These are phyloP conservation scores for Pseudochirops cupreus DNA, from an alignment of 2,797 vertebrate genomes.

Conservation along the genomic window DNA sequence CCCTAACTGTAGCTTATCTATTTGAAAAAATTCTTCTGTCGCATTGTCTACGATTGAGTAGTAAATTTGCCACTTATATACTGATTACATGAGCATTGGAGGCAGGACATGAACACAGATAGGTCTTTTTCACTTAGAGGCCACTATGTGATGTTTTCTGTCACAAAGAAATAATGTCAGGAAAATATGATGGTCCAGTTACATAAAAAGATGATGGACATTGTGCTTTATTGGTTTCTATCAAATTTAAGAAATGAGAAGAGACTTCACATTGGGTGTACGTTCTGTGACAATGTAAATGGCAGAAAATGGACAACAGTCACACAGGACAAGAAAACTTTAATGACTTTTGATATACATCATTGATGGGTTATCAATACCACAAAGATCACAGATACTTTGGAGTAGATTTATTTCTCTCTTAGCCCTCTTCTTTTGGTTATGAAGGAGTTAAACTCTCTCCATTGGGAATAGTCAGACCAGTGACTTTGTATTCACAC, in stretches of 20 bases:
- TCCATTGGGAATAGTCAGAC: background rate
- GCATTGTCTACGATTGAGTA: background rate
- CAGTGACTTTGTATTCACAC: background rate
- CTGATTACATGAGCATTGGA: background rate
- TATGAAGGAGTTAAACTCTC: background rate
- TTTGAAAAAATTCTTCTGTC: background rate
- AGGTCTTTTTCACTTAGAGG: background rate
- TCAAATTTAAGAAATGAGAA: background rate
- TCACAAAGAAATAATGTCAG: background rate
- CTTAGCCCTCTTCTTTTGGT: background rate
- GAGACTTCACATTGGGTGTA: background rate
- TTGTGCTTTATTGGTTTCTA: background rate
- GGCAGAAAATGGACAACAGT: background rate
- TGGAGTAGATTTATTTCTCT: background rate
- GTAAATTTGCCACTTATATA: background rate
- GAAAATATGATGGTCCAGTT: background rate
- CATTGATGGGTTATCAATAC: background rate
- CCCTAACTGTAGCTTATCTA: background rate
- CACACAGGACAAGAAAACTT: background rate
- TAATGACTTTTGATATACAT: background rate
- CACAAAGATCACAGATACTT: background rate
- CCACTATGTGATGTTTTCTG: background rate
- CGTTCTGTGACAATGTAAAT: background rate
- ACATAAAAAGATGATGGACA: background rate
- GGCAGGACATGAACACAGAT: background rate